Evolutionary conservation across 1,140 invertebrate species (phyloP), one percentile per base, ranked within the genome.

Genomic region (Philopotamus ludificatus): DNA sequence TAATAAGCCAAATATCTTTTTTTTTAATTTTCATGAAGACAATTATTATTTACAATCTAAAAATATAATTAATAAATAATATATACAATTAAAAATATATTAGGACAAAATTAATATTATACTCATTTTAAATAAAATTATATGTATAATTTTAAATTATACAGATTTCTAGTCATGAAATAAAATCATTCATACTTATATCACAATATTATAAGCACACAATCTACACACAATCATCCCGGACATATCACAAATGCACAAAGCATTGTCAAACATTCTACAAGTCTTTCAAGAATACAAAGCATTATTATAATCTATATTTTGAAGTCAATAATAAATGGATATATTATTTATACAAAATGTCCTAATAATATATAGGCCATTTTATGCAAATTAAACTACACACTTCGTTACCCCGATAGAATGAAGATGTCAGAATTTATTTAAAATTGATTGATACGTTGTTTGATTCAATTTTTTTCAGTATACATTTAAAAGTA

Each of bases 191-290:
- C 57, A 60, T 47, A 18, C 57, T 47, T 25, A 20, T 60, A 60
- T 60, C 57, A 60, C 57, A 60, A 60, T 60, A 34, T 60, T 45
- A 15, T 44, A 60, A 42, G 39, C 55, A 39, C 39, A 42, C 55
- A 21, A 34, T 26, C 9, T 26, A 60, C 41, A 47, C 34, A 28
- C 51, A 60, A 4, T 20, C 39, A 47, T 60, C 28, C 28, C 44
- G 44, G 7, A 16, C 44, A 47, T 9, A 47, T 15, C 18, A 47
- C 47, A 42, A 22, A 60, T 42, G 47, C 22, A 26, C 10, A 60
- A 60, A 42, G 57, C 57, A 42, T 22, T 8, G 28, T 8, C 39
- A 18, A 42, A 41, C 42, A 16, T 16, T 47, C 42, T 45, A 22
- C n/a, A 60, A 60, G 42, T 22, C 41, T 22, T 18, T 57, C 28